A percentile compares a stretch with the other conserved stretches of the same genome.
These are phyloP conservation scores for Xenopus petersii DNA, from an alignment of 2,797 vertebrate species.

Conservation along the genomic window DNA sequence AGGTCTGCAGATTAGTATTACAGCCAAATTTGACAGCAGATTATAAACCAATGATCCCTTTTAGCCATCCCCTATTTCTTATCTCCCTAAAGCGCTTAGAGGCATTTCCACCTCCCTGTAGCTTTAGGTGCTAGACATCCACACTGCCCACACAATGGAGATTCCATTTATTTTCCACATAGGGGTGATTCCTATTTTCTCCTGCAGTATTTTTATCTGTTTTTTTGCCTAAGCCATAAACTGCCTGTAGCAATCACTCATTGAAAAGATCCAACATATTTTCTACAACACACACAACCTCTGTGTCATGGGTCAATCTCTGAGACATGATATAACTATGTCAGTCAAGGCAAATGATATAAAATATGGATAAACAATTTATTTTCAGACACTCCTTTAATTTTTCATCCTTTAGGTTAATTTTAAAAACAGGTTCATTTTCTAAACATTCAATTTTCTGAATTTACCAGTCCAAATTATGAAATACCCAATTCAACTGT, in stretches of 20 bases:
- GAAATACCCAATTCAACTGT: too few species aligned
- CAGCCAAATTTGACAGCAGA: neutral
- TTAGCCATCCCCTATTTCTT: neutral
- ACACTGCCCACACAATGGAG: neutral
- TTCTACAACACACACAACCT: neutral
- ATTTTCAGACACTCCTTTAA: too few species aligned
- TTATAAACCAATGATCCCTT: conserved; percentile 1
- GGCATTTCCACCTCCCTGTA: neutral
- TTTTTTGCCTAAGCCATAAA: too few species aligned
- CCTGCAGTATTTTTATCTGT: too few species aligned
- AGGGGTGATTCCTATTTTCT: neutral
- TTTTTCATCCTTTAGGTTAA: too few species aligned
- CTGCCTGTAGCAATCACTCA: neutral
- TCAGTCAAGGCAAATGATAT: too few species aligned
- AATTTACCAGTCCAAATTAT: too few species aligned
- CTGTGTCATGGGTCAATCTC: too few species aligned
- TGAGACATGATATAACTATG: neutral
- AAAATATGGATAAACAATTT: too few species aligned
- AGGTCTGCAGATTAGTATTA: neutral
- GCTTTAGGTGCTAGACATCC: neutral
- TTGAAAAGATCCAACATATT: neutral
- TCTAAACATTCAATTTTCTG: too few species aligned
- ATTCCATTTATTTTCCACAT: neutral
- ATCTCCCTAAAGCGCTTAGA: neutral
- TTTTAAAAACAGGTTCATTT: too few species aligned